These are phyloP conservation scores for Tragelaphus buxtoni DNA, from an alignment of 2,113 vertebrate species.

Conservation along the genomic window DNA sequence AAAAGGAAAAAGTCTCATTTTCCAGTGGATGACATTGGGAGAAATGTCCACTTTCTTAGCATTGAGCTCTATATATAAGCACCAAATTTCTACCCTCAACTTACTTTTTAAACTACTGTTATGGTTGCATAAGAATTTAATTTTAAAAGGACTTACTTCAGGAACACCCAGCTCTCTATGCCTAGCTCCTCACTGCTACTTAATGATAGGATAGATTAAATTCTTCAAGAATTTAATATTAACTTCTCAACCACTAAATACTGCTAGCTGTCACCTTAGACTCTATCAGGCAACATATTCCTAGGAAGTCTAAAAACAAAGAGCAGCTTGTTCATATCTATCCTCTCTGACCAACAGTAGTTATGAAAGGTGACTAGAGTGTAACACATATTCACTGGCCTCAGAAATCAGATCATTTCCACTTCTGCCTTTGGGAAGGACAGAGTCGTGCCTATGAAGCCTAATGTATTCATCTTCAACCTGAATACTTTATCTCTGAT, in stretches of 20 bases:
- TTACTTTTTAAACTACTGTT: not conserved
- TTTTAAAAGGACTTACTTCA: slow-evolving; percentile 36
- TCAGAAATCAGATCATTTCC: not conserved
- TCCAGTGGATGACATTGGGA: not conserved
- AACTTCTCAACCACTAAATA: not conserved
- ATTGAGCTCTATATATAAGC: not conserved
- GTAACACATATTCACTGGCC: not conserved
- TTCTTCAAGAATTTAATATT: slow-evolving; percentile 19
- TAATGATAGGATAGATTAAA: slow-evolving; percentile 15
- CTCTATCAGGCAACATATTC: not conserved
- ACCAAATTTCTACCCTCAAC: not conserved
- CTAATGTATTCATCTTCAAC: not conserved
- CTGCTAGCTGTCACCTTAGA: not conserved
- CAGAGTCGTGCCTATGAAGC: not conserved
- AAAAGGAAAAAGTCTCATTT: not conserved
- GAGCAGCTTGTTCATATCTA: not conserved
- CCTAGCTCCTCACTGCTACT: not conserved
- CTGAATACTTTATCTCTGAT: not conserved
- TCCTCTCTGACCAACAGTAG: not conserved
- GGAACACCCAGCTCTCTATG: not conserved
- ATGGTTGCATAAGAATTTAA: not conserved
- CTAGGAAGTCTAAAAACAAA: not conserved
- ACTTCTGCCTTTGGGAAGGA: not conserved
- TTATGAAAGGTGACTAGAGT: not conserved
- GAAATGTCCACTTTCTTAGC: not conserved